A percentile compares a stretch with the other conserved stretches of the same genome.
These are phyloP conservation scores for Cynoglossus semilaevis DNA, from an alignment of 2,113 vertebrate species.

Conservation along the genomic window DNA sequence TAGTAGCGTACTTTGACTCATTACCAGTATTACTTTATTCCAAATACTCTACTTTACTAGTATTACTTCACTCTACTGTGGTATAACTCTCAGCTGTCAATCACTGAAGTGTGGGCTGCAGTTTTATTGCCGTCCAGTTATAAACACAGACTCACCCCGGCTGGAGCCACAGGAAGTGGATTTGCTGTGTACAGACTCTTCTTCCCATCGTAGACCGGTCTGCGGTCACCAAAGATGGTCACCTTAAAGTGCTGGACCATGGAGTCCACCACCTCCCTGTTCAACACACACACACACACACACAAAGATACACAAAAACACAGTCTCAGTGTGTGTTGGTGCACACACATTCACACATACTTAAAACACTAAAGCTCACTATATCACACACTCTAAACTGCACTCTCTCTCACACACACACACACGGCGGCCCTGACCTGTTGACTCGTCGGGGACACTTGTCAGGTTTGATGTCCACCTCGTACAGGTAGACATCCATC, in stretches of 20 bases:
- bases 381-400: no score
- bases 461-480: slow-evolving; percentile 99
- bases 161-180: slow-evolving; percentile 92
- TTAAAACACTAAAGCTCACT: no score
- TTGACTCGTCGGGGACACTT: slow-evolving; percentile 98
- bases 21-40: no score
- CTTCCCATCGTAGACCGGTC: slow-evolving; percentile 98
- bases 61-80: no score
- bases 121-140: no score
- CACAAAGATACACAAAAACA: no score
- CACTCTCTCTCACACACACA: no score
- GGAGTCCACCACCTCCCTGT: slow-evolving; percentile 97
- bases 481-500: slow-evolving; percentile 99
- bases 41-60: not conserved
- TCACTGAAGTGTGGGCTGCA: no score
- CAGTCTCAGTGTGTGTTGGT: no score
- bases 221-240: slow-evolving; percentile 98
- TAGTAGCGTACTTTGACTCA: no score
- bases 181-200: slow-evolving; percentile 98
- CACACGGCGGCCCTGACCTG: slow-evolving; percentile 74
- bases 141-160: slow-evolving; percentile 87
- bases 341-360: no score
- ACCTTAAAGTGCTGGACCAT: slow-evolving; percentile 99
- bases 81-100: no score
- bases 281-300: slow-evolving; percentile 11